A percentile compares a stretch with the other conserved stretches of the same genome.
Evolutionary conservation across 2,888 invertebrate genomes (phyloP).

Genomic region (Polyommatus iphigenia): DNA sequence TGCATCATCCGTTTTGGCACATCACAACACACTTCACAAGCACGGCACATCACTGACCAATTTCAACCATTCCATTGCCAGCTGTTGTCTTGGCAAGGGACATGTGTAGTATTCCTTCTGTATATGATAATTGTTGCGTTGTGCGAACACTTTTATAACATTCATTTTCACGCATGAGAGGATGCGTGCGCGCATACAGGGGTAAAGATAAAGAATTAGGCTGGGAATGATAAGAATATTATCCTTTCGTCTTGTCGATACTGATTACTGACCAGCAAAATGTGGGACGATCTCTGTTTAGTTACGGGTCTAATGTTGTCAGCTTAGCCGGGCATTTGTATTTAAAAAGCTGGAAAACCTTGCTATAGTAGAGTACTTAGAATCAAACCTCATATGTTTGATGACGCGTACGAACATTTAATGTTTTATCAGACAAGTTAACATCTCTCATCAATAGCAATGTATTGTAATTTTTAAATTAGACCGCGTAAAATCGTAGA

Average conservation of each 20-base stretch:
- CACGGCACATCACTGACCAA: slow-evolving; percentile 74
- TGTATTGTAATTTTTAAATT: no score
- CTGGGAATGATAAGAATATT: slow-evolving; percentile 18
- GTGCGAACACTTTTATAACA: slow-evolving; percentile 77
- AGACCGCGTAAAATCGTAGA: no score
- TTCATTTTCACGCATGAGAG: slow-evolving; percentile 79
- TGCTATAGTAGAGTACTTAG: no score
- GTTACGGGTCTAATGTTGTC: no score
- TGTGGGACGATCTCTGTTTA: no score
- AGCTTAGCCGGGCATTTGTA: no score
- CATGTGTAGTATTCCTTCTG: slow-evolving; percentile 61
- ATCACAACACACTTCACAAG: slow-evolving; percentile 43
- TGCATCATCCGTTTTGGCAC: slow-evolving; percentile 38
- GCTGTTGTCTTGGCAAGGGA: slow-evolving; percentile 50
- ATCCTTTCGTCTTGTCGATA: neutral
- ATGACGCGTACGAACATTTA: no score
- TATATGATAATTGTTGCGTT: slow-evolving; percentile 70
- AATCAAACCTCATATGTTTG: no score
- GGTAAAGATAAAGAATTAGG: slow-evolving; percentile 30
- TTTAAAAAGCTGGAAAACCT: no score
- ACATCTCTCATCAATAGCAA: no score
- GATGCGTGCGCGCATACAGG: slow-evolving; percentile 45
- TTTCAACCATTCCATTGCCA: slow-evolving; percentile 77
- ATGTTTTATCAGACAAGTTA: no score
- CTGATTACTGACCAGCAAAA: no score